phyloP scores from a whole-genome alignment of 1,140 invertebrate genomes.

The Solenopsis fugax region DNA sequence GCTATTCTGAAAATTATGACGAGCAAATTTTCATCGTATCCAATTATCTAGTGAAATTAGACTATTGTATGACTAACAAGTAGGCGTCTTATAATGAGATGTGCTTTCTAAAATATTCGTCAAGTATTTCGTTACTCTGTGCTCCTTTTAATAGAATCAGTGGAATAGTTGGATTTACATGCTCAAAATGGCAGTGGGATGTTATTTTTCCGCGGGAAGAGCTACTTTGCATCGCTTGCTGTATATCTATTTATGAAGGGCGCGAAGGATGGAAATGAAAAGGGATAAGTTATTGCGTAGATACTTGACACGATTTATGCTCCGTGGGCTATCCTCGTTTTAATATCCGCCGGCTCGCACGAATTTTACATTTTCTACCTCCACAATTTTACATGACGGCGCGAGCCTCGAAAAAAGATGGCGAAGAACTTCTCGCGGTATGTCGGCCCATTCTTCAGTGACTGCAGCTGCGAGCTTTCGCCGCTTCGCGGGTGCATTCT shows the following conservation, averaged over 20 bases:
- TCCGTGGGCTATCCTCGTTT: conserved; percentile 30
- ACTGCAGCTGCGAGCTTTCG: conserved; percentile 74
- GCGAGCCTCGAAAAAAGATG: conserved; percentile 68
- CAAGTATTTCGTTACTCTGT: neutral
- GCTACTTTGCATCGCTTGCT: conserved; percentile 49
- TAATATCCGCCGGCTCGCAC: conserved; percentile 46
- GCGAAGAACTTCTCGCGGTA: conserved; percentile 68
- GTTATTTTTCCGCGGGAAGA: conserved; percentile 34
- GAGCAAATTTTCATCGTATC: neutral
- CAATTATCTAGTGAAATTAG: neutral
- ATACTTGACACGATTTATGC: conserved; percentile 53
- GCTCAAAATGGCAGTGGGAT: conserved; percentile 6
- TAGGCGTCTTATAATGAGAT: neutral
- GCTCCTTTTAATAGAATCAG: neutral
- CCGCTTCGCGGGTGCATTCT: conserved; percentile 75
- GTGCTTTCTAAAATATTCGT: neutral
- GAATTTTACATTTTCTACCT: conserved; percentile 65
- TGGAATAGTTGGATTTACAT: neutral
- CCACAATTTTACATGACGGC: conserved; percentile 67
- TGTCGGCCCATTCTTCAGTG: conserved; percentile 75
- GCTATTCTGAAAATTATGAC: conserved; percentile 5
- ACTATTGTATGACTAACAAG: neutral
- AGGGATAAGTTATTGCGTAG: conserved; percentile 38
- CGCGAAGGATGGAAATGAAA: conserved; percentile 62
- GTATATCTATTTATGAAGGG: conserved; percentile 62